A percentile compares a stretch with the other conserved stretches of the same genome.
Evolutionary conservation across 2,797 vertebrate species (phyloP).

Genomic region (Tarsius wallacei): DNA sequence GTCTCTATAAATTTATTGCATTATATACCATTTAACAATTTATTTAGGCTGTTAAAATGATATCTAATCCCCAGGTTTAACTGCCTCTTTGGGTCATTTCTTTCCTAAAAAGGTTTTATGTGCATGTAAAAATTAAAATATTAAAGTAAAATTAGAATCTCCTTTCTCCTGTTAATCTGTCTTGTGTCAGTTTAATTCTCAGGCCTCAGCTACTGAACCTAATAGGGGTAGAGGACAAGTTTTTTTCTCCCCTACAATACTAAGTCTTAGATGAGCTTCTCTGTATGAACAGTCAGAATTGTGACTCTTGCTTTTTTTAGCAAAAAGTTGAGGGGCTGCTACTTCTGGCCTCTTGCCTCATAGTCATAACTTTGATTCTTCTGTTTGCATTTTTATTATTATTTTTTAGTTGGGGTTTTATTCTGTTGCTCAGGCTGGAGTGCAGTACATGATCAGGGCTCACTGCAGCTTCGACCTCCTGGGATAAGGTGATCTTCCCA

Average conservation of each 20-base stretch:
- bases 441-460: too few species aligned
- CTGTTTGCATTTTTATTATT: background rate
- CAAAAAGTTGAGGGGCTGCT: background rate
- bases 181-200: conserved; percentile 48
- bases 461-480: too few species aligned
- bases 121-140: conserved; percentile 1
- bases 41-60: background rate
- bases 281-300: background rate
- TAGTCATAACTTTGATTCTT: background rate
- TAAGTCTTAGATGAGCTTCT: background rate
- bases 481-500: too few species aligned
- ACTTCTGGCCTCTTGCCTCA: background rate
- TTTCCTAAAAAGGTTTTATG: background rate
- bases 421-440: too few species aligned
- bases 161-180: conserved; percentile 10
- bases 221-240: background rate
- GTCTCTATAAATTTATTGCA: background rate
- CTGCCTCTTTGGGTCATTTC: background rate
- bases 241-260: background rate
- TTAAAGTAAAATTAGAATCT: background rate
- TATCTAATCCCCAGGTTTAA: background rate
- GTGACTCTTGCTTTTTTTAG: background rate
- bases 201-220: background rate
- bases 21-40: background rate
- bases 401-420: too few species aligned